Evolutionary conservation across 2,113 vertebrate species (phyloP), one percentile per base, ranked within the genome.

Genomic region (Atractosteus spatula): DNA sequence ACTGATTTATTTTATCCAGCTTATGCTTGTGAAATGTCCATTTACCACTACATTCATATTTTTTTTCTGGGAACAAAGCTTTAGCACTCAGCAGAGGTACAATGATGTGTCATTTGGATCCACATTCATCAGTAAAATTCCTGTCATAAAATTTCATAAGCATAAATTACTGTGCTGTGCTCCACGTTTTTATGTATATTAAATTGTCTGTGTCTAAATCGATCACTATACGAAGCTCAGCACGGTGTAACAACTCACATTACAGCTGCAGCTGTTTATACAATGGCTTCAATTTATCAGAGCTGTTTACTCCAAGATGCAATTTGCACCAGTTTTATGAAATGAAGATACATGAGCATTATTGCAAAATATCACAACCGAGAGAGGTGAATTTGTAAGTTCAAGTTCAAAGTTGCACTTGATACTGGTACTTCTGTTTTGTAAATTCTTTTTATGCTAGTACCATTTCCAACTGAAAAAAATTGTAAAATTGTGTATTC

Each of bases 261-360:
- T 74, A 78, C 77, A 70, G 73, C 71, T 29, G 71, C 80, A 85
- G 83, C 79, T 83, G 79, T 69, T 83, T 82, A 69, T 72, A 77
- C 74, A 81, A 77, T 76, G 71, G 65, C 77, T 78, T 79, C 80
- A 71, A 87, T 87, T 80, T 81, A 82, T 86, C 82, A 83, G 78
- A 6, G 75, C 73, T 80, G 80, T 78, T 84, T 86, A 81, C 75
- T 69, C 55, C 73, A 75, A 78, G 79, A 75, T 74, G 79, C 77
- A 81, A 81, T 81, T 78, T 79, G 69, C 71, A 74, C 55, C 70
- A 74, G 72, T 78, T 88, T 81, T 79, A 77, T 82, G 69, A 80
- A 85, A 83, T 72, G 54, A 80, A 82, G 82, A 89, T 73, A 74
- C 76, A 82, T 78, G 80, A 71, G 69, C 44, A 54, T 64, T 13